Conservation (phyloP, 2,113 vertebrate species). For the Ondatra zibethicus region DNA sequence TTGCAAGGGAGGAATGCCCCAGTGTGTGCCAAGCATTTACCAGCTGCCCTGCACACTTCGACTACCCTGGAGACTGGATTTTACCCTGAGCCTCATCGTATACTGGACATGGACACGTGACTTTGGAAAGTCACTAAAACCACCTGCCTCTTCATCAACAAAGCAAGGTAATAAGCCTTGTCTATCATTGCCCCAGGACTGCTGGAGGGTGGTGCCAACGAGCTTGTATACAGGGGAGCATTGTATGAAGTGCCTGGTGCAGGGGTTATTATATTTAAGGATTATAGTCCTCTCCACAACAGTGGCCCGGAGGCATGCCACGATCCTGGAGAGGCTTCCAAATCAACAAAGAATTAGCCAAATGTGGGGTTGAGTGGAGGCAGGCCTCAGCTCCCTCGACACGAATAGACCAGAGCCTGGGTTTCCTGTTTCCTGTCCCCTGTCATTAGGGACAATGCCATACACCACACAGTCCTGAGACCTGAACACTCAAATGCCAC, state of each 20-base stretch:
- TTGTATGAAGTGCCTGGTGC: slow-evolving; percentile 12
- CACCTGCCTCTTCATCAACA: slow-evolving; percentile 71
- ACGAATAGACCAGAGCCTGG: neutral
- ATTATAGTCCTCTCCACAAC: slow-evolving; percentile 67
- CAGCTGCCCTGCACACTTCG: neutral
- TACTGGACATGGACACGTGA: neutral
- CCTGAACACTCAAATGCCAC: neutral
- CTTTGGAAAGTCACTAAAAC: slow-evolving; percentile 62
- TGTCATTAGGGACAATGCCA: neutral
- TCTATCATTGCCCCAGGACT: slow-evolving; percentile 10
- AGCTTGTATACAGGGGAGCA: neutral
- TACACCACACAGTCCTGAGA: neutral
- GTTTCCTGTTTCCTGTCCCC: slow-evolving; percentile 11
- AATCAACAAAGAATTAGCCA: slow-evolving; percentile 71
- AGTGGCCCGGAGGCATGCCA: slow-evolving; percentile 65
- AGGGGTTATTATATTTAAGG: slow-evolving; percentile 67
- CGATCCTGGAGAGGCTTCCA: slow-evolving; percentile 61
- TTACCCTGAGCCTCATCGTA: slow-evolving; percentile 1
- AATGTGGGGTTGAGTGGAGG: neutral
- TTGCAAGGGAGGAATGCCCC: neutral
- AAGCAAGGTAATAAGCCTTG: neutral
- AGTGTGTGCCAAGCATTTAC: neutral
- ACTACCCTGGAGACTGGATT: slow-evolving; percentile 9
- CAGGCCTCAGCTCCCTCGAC: neutral
- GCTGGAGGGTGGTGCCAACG: slow-evolving; percentile 37